Evolutionary conservation across 2,113 vertebrate species (phyloP).

Genomic region (Phalacrocorax brasilianus): DNA sequence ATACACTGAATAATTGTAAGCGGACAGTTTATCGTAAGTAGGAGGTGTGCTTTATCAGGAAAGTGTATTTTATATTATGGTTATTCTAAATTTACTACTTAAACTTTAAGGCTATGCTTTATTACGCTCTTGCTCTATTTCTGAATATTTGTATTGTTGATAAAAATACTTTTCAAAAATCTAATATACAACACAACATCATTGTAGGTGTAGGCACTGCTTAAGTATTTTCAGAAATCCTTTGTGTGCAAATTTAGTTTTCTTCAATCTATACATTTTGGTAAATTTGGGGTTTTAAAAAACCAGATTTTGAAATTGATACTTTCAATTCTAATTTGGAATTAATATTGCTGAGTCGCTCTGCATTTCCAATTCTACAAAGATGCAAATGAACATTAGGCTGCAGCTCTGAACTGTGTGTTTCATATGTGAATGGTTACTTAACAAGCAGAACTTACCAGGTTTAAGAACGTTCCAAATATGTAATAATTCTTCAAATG

Average conservation of each 20-base stretch:
- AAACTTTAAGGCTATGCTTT: constrained; percentile 60
- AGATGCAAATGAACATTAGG: background rate
- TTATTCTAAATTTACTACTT: constrained; percentile 17
- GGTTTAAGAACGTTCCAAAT: constrained; percentile 45
- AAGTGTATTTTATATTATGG: background rate
- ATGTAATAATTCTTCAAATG: constrained; percentile 19
- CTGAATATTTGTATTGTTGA: constrained; percentile 40
- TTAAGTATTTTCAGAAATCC: constrained; percentile 68
- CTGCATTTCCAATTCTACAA: background rate
- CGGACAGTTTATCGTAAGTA: background rate
- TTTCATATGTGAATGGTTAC: constrained; percentile 23
- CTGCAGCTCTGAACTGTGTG: background rate
- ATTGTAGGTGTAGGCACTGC: constrained; percentile 86
- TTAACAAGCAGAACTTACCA: constrained; percentile 68
- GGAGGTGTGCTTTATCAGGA: constrained; percentile 65
- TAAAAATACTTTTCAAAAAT: constrained; percentile 63
- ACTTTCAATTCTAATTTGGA: background rate
- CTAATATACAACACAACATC: constrained; percentile 56
- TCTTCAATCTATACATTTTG: constrained; percentile 58
- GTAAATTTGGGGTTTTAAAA: constrained; percentile 38
- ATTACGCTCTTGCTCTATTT: constrained; percentile 3
- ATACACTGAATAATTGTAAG: constrained; percentile 11
- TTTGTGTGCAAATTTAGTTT: constrained; percentile 62
- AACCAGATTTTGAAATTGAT: background rate
- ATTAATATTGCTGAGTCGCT: constrained; percentile 16